A percentile compares a stretch with the other conserved stretches of the same genome.
These are phyloP conservation scores for Tetheella fluctuosa DNA, from an alignment of 2,888 invertebrate species.

Conservation along the genomic window DNA sequence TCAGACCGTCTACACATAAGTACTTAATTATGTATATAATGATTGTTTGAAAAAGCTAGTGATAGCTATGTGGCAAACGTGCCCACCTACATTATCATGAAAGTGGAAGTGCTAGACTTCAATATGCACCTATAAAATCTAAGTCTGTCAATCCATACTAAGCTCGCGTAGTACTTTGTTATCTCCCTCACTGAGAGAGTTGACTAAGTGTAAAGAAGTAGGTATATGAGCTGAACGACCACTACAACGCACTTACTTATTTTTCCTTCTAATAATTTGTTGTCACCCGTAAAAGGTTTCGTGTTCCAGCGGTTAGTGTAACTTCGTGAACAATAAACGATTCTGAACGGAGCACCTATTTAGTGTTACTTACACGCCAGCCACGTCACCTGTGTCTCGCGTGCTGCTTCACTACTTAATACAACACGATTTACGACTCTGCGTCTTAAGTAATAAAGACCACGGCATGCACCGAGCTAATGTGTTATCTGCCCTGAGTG, in stretches of 20 bases:
- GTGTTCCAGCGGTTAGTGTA: not conserved
- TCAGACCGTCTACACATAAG: too few relatives aligned
- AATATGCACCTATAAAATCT: too few relatives aligned
- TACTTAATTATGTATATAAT: too few relatives aligned
- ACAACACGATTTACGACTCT: not conserved
- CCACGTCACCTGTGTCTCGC: slow-evolving; percentile 9
- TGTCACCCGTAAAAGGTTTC: not conserved
- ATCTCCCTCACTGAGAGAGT: too few relatives aligned
- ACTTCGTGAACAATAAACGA: not conserved
- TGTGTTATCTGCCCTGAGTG: slow-evolving; percentile 1
- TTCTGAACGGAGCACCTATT: not conserved
- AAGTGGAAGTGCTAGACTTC: too few relatives aligned
- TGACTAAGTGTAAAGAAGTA: too few relatives aligned
- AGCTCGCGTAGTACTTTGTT: too few relatives aligned
- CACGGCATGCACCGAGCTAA: not conserved
- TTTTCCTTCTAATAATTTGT: not conserved
- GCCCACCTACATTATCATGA: too few relatives aligned
- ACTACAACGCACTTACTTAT: not conserved
- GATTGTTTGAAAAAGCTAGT: too few relatives aligned
- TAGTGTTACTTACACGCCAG: slow-evolving; percentile 3
- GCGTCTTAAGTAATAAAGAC: not conserved
- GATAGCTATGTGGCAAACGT: too few relatives aligned
- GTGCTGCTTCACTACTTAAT: not conserved
- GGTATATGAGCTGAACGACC: not conserved
- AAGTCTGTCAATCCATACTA: too few relatives aligned